phyloP scores from a whole-genome alignment of 2,888 invertebrate genomes.

The Acrobasis suavella region DNA sequence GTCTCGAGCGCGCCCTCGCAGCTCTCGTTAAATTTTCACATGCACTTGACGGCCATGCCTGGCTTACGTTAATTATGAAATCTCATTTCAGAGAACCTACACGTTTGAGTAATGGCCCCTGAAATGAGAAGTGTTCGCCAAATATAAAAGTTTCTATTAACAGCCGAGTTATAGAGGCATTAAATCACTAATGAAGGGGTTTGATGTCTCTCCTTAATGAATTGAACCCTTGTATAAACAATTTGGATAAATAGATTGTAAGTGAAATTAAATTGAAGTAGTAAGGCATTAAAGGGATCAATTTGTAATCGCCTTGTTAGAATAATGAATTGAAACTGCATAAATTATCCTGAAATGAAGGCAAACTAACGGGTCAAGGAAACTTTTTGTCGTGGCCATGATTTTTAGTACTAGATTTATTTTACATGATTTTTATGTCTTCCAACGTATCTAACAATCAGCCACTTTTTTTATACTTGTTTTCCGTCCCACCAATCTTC shows the following conservation, averaged over 20 bases:
- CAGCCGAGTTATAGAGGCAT: background rate
- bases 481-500: too few relatives aligned
- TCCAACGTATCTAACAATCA: too few relatives aligned
- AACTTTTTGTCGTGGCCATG: too few relatives aligned
- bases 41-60: conserved; percentile 78
- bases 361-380: too few relatives aligned
- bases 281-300: too few relatives aligned
- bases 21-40: conserved; percentile 80
- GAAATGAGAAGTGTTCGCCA: conserved; percentile 63
- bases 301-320: background rate
- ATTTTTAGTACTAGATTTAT: too few relatives aligned
- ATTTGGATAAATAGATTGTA: background rate
- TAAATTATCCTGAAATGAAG: too few relatives aligned
- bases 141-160: conserved; percentile 59
- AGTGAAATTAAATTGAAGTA: background rate
- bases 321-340: too few relatives aligned
- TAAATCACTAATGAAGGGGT: conserved; percentile 9
- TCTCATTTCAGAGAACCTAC: conserved; percentile 76
- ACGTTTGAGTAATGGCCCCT: conserved; percentile 74
- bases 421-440: too few relatives aligned
- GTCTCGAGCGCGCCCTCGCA: conserved; percentile 53
- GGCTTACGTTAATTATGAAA: conserved; percentile 81
- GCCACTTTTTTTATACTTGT: too few relatives aligned
- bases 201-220: background rate
- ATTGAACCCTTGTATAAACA: background rate